Evolutionary conservation across 2,888 invertebrate genomes (phyloP), one percentile per base, ranked within the genome.

Genomic region (Cyclophora albipunctata): DNA sequence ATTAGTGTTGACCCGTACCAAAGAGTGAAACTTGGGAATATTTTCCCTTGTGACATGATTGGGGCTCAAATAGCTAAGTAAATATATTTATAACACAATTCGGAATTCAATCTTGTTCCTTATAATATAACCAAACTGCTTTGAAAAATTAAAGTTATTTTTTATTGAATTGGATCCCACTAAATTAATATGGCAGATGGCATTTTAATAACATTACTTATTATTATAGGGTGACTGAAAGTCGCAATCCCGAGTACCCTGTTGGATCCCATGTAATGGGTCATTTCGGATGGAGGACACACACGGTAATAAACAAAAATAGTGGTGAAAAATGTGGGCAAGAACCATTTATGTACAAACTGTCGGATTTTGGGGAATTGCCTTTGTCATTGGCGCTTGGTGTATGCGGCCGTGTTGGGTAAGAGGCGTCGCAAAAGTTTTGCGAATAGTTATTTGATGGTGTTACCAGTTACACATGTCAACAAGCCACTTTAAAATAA

Each of bases 1-100:
- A 67, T 93, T n/a, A 93, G 93, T 59, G 91, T 94, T 40, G 94
- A 94, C 75, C 94, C 94, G 0, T 94, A 93, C 59, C 81, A 81
- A 55, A 67, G 81, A 37, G 55, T 80, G 63, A 81, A 79, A 90
- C 90, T 81, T 69, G 69, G 79, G 56, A 47, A 64, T 59, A 49
- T 66, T 47, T 78, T 79, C 80, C 66, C 73, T 66, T 63, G 92
- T 46, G 90, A 91, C 34, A 92, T 94, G 91, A 90, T 93, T 54
- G 94, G 93, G 34, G 79, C 89, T 3, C 94, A 94, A 84, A 86
- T 94, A 46, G 93, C 92, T 3, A 91, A 90, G 92, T 92, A 81
- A 75, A 66, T 63, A 33, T 5, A 75, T 62, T 44, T 45, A 5
- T n/a, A 45, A 20, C 20, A 20, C 20, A 46, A 40, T n/a, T 47